phyloP scores from a whole-genome alignment of 2,113 vertebrate genomes.

The Acrocephalus arundinaceus region DNA sequence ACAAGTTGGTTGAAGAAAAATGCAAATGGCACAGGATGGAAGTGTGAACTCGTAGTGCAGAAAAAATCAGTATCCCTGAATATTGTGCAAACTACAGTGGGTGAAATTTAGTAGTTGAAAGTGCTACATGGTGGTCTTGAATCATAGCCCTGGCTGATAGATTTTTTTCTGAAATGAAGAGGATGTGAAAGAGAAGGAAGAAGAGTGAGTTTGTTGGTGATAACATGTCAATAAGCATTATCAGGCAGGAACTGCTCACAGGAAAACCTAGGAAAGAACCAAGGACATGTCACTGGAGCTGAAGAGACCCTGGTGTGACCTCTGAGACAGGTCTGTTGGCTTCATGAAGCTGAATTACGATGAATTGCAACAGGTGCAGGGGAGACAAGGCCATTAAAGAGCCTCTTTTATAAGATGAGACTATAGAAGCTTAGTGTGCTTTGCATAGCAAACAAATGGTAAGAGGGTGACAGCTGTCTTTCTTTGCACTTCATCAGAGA shows the following conservation, averaged over 20 bases:
- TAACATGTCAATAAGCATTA: not conserved
- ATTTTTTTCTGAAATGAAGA: not conserved
- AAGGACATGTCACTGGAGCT: not conserved
- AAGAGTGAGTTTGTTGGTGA: not conserved
- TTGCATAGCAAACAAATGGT: not conserved
- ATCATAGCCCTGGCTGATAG: not conserved
- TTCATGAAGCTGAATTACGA: not conserved
- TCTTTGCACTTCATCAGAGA: not conserved
- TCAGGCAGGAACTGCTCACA: not conserved
- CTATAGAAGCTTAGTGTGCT: conserved; percentile 15
- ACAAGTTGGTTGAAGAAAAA: not conserved
- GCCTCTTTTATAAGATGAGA: not conserved
- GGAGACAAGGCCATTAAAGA: not conserved
- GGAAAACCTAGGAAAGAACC: accelerated
- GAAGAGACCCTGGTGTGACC: not conserved
- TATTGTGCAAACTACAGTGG: not conserved
- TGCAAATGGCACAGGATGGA: not conserved
- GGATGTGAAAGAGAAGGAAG: not conserved
- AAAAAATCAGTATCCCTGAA: not conserved
- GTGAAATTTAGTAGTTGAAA: not conserved
- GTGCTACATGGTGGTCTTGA: accelerated
- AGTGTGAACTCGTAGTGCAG: not conserved
- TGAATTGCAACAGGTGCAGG: conserved; percentile 23
- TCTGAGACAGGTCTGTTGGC: not conserved
- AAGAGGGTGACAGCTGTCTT: conserved; percentile 6